Conservation (phyloP, 2,113 vertebrate species). For the Charadrius vociferus region DNA sequence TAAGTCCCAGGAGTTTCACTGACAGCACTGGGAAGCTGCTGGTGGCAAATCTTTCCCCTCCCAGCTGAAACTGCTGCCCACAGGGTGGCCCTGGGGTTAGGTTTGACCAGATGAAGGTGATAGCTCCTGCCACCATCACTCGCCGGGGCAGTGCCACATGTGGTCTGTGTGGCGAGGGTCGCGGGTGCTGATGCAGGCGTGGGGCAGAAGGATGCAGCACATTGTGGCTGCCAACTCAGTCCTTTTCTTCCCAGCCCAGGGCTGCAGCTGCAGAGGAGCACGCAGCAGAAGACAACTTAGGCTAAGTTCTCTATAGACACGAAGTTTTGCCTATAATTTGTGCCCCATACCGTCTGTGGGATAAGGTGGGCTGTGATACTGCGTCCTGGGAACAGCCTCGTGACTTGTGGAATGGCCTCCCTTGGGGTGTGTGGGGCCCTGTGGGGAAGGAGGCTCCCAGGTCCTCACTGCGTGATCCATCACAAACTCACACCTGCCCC, state of each 20-base stretch:
- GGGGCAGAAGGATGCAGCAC: not conserved
- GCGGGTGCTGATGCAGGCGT: fast-evolving
- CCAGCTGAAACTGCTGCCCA: not conserved
- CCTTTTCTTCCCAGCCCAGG: not conserved
- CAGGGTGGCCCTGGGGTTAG: not conserved
- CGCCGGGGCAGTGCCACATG: fast-evolving
- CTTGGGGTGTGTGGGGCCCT: fast-evolving
- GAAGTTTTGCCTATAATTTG: not conserved
- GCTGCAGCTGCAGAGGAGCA: not conserved
- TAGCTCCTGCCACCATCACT: not conserved
- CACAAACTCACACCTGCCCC: not conserved
- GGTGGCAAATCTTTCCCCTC: not conserved
- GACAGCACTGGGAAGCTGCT: not conserved
- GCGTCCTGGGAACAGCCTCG: fast-evolving
- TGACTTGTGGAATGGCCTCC: not conserved
- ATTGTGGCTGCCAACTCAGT: not conserved
- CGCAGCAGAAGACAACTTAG: not conserved
- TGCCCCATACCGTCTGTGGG: not conserved
- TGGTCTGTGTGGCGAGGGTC: fast-evolving
- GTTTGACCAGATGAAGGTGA: not conserved
- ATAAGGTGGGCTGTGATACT: not conserved
- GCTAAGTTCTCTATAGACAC: not conserved
- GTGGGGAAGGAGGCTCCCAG: not conserved
- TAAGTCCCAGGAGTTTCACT: not conserved
- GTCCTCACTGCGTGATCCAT: not conserved